Base-by-base conservation (phyloP, 2,888 invertebrate genomes). In the Scotopteryx bipunctaria region DNA sequence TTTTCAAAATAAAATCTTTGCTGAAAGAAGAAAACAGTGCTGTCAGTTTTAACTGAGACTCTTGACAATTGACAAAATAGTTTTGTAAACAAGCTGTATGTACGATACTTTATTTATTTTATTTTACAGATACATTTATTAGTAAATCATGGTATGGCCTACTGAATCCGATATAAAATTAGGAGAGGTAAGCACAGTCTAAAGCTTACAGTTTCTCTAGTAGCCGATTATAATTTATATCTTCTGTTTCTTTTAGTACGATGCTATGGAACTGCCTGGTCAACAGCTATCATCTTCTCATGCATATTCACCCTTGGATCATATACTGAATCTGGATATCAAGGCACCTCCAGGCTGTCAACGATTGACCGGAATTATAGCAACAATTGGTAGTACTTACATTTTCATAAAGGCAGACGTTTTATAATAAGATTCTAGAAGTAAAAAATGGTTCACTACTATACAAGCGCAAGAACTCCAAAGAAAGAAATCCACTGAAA, bases 311-410 rank as follows among this genome's bases (percentile, higher is more conserved):
- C 78, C 84, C 0, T 61, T 92, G 13, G 91, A 92, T 33, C 92
- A 93, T 61, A 53, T 91, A 2, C 73, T 91, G 2, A 83, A 87
- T 33, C 67, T 89, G 46, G 82, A 87, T 42, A 80, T 93, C 25
- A 85, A 86, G 51, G 84, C 91, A 0, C 74, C 84, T 27, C 74
- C 91, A 0, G 83, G 82, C 0, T 84, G 83, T 50, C 87, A 91
- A 60, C 78, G 91, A 43, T 76, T 92, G 2, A 92, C 93, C 0
- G 87, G 89, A 58, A 89, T 94, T 41, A 82, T 92, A 43, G 91
- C 91, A 29, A 84, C 91, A 0, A 82, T 93, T 64, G 91, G 92
- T 92, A 80, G n/a, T n/a, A n/a, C n/a, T n/a, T n/a, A n/a, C n/a
- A n/a, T n/a, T n/a, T n/a, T n/a, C n/a, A n/a, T n/a, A n/a, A n/a